Percentiles rank a stretch among this genome's conserved stretches.
Evolutionary conservation across 2,888 invertebrate species (phyloP).

Genomic region (Pterostichus niger): DNA sequence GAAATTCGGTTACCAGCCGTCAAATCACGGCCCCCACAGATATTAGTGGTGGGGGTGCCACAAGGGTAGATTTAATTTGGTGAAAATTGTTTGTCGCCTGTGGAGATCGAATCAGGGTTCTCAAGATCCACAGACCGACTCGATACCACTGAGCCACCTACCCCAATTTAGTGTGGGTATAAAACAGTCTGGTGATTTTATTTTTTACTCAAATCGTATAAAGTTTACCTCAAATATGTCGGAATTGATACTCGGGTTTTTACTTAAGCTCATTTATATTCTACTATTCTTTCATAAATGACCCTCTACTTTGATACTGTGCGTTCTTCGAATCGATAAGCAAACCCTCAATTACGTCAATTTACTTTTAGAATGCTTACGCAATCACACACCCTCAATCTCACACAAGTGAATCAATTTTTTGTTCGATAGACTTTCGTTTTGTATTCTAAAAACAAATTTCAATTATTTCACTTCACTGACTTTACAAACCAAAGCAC

Average conservation of each 20-base stretch:
- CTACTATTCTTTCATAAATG: slow-evolving; percentile 24
- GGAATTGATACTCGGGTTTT: background rate
- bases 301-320: slow-evolving; percentile 9
- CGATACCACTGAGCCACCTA: too few species aligned
- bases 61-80: too few species aligned
- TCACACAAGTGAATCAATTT: slow-evolving; percentile 11
- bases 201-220: background rate
- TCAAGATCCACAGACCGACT: too few species aligned
- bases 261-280: slow-evolving; percentile 26
- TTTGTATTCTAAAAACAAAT: slow-evolving; percentile 20
- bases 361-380: slow-evolving; percentile 29
- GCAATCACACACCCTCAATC: slow-evolving; percentile 28
- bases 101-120: too few species aligned
- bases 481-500: background rate
- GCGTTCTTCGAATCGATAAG: slow-evolving; percentile 15
- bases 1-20: too few species aligned
- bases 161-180: background rate
- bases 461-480: slow-evolving; percentile 18
- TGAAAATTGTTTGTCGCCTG: too few species aligned
- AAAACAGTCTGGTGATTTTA: background rate
- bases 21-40: too few species aligned
- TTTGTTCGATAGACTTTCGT: background rate
- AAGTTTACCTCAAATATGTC: background rate
- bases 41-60: too few species aligned
- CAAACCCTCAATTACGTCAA: slow-evolving; percentile 22